Evolutionary conservation across 2,797 vertebrate species (phyloP), one percentile per base, ranked within the genome.

Genomic region (Chelmon rostratus): DNA sequence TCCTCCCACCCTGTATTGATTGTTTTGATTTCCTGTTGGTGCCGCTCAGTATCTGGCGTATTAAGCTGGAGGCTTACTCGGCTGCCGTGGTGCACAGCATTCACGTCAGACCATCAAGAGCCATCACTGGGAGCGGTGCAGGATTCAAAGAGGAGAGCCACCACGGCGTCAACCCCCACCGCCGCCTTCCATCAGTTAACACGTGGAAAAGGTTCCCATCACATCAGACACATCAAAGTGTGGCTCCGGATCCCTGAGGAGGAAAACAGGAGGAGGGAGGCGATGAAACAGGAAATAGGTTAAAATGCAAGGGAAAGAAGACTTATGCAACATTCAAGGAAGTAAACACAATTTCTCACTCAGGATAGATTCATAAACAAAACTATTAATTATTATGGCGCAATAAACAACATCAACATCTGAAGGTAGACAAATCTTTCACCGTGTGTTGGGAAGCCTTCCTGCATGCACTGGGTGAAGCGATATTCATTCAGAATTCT

Each of bases 151-250:
- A 81, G 81, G 76, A 75, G 63, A 70, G 73, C 50, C 49, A 49
- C 74, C 35, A 23, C 71, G 54, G 65, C 83, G 40, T 50, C 81
- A 25, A 3, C 21, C 31, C 16, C 42, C 57, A 21, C 21, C 28
- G n/a, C n/a, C 18, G 5, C 54, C 40, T 42, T 42, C 40, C 13
- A 42, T 18, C 52, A 28, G 72, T 72, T 66, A 68, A 86, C 83
- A 78, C 46, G 81, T 69, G 86, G 74, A 76, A 69, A 83, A 77
- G 75, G 54, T 86, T 73, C 61, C 80, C 91, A 81, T 91, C 91
- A 88, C 87, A 91, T 88, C 90, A 87, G 77, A 72, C 83, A 92
- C 88, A 89, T 93, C 91, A 91, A 92, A 92, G 92, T 62, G 81
- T 25, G 63, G 84, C 84, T 76, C 78, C 19, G 68, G 65, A 47